Percentiles rank a stretch among this genome's conserved stretches.
Conservation (phyloP, 2,888 invertebrate species). For the Lasioglossum morio region DNA sequence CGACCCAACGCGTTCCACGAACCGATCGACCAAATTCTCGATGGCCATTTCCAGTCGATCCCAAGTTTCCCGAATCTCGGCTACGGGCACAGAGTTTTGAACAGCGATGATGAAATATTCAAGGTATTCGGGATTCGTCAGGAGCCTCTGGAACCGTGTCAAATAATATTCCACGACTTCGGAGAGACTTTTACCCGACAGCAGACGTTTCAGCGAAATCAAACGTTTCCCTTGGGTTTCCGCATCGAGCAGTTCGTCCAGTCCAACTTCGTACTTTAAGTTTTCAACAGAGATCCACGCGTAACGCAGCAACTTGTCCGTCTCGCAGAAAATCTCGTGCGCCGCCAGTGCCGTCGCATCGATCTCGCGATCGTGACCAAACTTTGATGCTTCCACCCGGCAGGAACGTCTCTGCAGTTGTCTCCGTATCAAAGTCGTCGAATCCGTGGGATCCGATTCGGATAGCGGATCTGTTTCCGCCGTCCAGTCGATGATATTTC, state of each 20-base stretch:
- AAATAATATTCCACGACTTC: neutral
- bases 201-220: neutral
- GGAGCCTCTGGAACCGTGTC: constrained; percentile 16
- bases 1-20: neutral
- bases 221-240: neutral
- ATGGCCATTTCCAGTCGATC: constrained; percentile 21
- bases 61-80: constrained; percentile 22
- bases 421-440: neutral
- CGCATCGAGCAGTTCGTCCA: neutral
- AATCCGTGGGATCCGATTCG: neutral
- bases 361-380: constrained; percentile 15
- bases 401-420: constrained; percentile 36
- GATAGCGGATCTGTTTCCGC: neutral
- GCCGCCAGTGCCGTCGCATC: constrained; percentile 36
- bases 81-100: constrained; percentile 34
- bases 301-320: constrained; percentile 46
- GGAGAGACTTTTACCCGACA: neutral
- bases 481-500: neutral
- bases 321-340: constrained; percentile 63
- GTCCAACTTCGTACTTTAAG: constrained; percentile 42
- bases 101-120: constrained; percentile 33
- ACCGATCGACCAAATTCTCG: neutral
- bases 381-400: constrained; percentile 20
- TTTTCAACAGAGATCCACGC: constrained; percentile 13
- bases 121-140: constrained; percentile 54